Conservation (phyloP, 2,888 invertebrate species). For the Ellobium chinense region DNA sequence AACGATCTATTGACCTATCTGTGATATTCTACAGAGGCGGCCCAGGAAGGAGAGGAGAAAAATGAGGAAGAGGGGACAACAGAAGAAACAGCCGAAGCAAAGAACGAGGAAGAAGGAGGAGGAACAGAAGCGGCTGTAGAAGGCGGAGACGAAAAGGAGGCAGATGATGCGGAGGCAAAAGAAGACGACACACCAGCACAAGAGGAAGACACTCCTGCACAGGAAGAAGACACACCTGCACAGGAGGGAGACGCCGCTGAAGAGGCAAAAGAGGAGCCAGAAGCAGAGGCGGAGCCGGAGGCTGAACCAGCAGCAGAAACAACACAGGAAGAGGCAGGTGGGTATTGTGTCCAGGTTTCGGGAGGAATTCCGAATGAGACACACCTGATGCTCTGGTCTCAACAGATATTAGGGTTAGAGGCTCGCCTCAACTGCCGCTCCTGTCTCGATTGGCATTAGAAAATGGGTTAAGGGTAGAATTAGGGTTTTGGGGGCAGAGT, state of each 20-base stretch:
- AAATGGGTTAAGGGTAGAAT: too few relatives aligned
- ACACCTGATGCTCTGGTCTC: too few relatives aligned
- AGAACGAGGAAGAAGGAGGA: neutral
- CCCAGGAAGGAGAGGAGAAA: neutral
- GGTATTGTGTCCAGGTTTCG: too few relatives aligned
- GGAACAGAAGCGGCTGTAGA: neutral
- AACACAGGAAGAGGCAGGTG: too few relatives aligned
- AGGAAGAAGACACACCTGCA: too few relatives aligned
- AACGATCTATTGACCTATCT: neutral
- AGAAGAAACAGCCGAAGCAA: too few relatives aligned
- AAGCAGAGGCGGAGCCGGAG: neutral
- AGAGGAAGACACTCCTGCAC: neutral
- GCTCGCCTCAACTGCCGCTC: too few relatives aligned
- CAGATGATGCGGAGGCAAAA: neutral
- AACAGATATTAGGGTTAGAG: too few relatives aligned
- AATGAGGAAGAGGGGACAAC: neutral
- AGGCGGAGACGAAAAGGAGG: neutral
- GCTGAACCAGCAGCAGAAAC: too few relatives aligned
- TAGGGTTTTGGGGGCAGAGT: too few relatives aligned
- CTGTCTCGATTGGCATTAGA: too few relatives aligned
- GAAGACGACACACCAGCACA: neutral
- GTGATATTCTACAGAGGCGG: neutral
- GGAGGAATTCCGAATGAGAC: too few relatives aligned
- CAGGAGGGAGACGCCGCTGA: neutral
- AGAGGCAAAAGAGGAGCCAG: neutral